A percentile compares a stretch with the other conserved stretches of the same genome.
Evolutionary conservation across 64 coral and sea anemone species (phyloP).

Genomic region (Dendrophyllia cribrosa): DNA sequence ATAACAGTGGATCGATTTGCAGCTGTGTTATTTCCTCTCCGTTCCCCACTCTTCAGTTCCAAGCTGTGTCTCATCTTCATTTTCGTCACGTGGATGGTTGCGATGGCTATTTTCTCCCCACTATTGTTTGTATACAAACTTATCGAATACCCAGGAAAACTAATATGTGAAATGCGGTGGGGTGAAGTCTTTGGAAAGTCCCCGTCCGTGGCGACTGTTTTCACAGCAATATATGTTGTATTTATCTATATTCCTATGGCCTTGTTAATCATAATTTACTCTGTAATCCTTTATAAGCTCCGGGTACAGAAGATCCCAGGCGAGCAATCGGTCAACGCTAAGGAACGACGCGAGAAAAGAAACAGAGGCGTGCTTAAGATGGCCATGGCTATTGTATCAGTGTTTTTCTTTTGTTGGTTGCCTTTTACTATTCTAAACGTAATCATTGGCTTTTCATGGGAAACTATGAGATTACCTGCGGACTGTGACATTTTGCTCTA

Average conservation of each 20-base stretch:
- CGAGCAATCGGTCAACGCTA: neutral
- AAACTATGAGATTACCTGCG: too few relatives aligned
- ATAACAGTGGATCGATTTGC: neutral
- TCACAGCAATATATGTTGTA: neutral
- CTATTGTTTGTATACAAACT: neutral
- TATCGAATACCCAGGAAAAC: neutral
- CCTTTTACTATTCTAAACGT: neutral
- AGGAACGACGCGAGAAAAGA: neutral
- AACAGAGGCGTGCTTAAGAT: neutral
- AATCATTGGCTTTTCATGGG: too few relatives aligned
- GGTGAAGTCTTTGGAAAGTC: neutral
- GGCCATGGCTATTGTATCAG: slow-evolving; percentile 2
- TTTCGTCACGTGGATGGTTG: neutral
- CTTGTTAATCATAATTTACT: neutral
- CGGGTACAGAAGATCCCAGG: neutral
- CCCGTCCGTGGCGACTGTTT: neutral
- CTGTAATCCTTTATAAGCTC: neutral
- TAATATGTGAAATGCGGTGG: neutral
- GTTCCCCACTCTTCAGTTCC: neutral
- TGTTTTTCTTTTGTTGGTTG: neutral
- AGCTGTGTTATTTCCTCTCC: neutral
- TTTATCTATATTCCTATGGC: neutral
- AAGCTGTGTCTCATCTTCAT: neutral
- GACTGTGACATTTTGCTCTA: too few relatives aligned
- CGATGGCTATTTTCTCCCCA: neutral